Evolutionary conservation across 2,888 invertebrate genomes (phyloP).

Genomic region (Rhynchonema sp.): DNA sequence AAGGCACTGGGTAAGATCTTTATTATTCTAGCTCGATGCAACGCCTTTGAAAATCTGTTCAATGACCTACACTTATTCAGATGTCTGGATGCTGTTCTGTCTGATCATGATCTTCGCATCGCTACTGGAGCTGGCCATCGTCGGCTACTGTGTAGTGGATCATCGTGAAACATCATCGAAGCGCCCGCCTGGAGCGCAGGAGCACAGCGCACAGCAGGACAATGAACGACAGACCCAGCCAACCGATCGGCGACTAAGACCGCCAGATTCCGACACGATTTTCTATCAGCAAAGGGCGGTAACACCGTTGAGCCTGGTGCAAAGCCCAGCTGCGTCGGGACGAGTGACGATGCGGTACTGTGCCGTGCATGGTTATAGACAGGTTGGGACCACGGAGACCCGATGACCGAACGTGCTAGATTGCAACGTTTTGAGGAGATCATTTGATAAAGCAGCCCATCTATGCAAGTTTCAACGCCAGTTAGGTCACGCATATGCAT

Average conservation of each 20-base stretch:
- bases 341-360: neutral
- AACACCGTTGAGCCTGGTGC: neutral
- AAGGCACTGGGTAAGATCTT: constrained; percentile 12
- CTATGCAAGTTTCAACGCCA: too few relatives aligned
- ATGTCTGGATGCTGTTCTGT: constrained; percentile 22
- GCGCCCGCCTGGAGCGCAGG: neutral
- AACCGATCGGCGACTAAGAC: too few relatives aligned
- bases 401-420: neutral
- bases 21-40: too few relatives aligned
- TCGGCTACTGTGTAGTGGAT: neutral
- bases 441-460: too few relatives aligned
- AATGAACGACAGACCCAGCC: neutral
- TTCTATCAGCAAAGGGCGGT: too few relatives aligned
- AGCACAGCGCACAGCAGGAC: neutral
- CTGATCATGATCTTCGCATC: constrained; percentile 19
- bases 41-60: too few relatives aligned
- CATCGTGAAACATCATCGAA: too few relatives aligned
- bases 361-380: neutral
- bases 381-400: neutral
- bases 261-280: too few relatives aligned
- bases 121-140: neutral
- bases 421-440: neutral
- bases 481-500: too few relatives aligned
- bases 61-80: constrained; percentile 6
- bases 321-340: neutral